A percentile compares a stretch with the other conserved stretches of the same genome.
These are phyloP conservation scores for Ctenomys sociabilis DNA, from an alignment of 2,113 vertebrate species.

Conservation along the genomic window DNA sequence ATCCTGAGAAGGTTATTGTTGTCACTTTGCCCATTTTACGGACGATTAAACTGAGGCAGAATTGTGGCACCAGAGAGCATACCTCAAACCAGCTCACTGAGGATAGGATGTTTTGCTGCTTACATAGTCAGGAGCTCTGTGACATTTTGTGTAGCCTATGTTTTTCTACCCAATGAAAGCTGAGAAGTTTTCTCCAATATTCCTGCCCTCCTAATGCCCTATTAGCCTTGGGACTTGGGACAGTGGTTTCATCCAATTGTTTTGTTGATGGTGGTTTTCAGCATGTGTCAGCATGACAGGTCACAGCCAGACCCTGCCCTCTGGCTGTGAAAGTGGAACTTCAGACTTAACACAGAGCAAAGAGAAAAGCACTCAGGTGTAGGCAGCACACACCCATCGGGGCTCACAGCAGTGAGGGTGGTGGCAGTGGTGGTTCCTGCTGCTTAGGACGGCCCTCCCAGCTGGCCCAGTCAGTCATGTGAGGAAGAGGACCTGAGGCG, in stretches of 20 bases:
- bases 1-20: neutral
- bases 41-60: neutral
- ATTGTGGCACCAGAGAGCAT: neutral
- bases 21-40: too few species aligned
- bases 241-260: neutral
- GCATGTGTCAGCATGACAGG: neutral
- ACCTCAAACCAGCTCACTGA: neutral
- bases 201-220: neutral
- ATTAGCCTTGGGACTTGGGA: neutral
- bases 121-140: neutral
- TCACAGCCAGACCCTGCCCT: neutral
- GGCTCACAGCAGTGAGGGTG: neutral
- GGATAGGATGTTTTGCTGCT: neutral
- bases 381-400: neutral
- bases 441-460: neutral
- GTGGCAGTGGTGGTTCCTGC: neutral
- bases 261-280: neutral
- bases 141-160: neutral
- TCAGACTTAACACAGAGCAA: neutral
- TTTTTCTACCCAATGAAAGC: neutral
- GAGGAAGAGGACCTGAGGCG: neutral
- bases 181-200: neutral
- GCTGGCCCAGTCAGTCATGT: neutral
- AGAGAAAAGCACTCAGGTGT: neutral
- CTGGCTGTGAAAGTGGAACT: neutral